Conservation (phyloP, 2,113 vertebrate genomes). For the Tyrannus savana region DNA sequence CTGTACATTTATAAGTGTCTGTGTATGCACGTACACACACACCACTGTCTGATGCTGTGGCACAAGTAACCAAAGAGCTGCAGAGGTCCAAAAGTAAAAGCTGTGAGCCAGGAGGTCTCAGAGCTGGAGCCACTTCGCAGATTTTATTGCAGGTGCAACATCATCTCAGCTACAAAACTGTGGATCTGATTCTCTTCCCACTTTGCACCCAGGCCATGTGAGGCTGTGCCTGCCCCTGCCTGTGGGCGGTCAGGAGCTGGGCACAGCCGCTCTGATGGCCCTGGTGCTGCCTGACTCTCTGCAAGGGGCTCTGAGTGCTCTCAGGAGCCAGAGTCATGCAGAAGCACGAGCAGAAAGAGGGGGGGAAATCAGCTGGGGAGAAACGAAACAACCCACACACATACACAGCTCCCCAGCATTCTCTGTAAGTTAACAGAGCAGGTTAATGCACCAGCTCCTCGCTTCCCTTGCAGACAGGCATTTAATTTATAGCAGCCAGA, state of each 20-base stretch:
- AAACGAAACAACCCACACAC: background rate
- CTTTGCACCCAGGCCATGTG: background rate
- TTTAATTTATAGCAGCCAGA: background rate
- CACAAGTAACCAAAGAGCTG: background rate
- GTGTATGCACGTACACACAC: background rate
- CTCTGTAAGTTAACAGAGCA: background rate
- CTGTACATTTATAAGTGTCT: background rate
- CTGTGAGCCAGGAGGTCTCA: background rate
- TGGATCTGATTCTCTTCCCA: background rate
- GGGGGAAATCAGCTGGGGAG: background rate
- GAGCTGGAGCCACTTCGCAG: background rate
- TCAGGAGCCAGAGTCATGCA: background rate
- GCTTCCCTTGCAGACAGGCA: background rate
- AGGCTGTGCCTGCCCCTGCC: background rate
- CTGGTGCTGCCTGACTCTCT: background rate
- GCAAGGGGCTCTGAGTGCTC: background rate
- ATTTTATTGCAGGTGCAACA: background rate
- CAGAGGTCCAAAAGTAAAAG: background rate
- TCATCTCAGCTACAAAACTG: background rate
- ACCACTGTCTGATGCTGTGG: rapidly evolving
- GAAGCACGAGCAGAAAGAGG: rapidly evolving
- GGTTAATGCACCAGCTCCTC: background rate
- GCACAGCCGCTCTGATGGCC: background rate
- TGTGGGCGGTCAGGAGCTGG: background rate
- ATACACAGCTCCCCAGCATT: background rate